Conservation (phyloP, 2,888 invertebrate genomes). For the Nasonovia ribisnigri region DNA sequence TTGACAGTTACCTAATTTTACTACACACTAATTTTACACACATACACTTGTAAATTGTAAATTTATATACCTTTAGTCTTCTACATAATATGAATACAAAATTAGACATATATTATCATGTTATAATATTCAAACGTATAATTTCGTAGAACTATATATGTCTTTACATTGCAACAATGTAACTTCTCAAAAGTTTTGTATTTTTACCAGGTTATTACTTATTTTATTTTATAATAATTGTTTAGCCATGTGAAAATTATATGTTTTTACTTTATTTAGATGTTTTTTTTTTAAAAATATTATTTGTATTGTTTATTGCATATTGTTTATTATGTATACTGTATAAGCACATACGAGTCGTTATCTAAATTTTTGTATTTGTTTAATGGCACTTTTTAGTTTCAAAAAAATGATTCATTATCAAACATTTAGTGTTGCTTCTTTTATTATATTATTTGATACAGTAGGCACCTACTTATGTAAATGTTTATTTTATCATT, state of each 20-base stretch:
- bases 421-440: background rate
- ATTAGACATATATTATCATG: no score
- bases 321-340: background rate
- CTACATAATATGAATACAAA: background rate
- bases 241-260: background rate
- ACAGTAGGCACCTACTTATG: background rate
- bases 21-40: background rate
- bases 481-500: no score
- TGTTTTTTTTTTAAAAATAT: background rate
- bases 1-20: background rate
- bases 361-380: background rate
- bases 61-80: background rate
- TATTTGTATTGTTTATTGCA: background rate
- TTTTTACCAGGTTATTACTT: background rate
- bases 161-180: background rate
- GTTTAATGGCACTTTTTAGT: background rate
- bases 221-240: background rate
- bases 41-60: background rate
- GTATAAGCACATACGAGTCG: background rate
- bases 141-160: background rate
- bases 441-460: background rate
- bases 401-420: background rate
- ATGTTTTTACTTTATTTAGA: background rate
- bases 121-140: background rate
- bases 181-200: background rate